Evolutionary conservation across 2,113 vertebrate species (phyloP), one percentile per base, ranked within the genome.

Genomic region (Ramphastos sulfuratus): DNA sequence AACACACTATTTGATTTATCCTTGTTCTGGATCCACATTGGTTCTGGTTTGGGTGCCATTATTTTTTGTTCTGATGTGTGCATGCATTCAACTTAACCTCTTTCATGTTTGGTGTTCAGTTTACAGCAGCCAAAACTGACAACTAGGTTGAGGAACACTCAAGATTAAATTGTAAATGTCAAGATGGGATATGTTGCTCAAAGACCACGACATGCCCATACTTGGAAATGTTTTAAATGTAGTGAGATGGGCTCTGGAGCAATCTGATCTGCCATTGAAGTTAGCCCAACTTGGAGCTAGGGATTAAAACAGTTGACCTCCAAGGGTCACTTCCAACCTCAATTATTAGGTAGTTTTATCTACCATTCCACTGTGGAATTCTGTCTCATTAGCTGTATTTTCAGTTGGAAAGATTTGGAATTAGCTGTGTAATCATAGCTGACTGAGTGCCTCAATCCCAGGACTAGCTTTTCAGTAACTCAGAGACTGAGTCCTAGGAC

Each of bases 281-380:
- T 71, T 83, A 88, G 78, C 25, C 24, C 30, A 52, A 7, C 52
- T 70, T 85, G 86, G 55, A 83, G 50, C 31, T 73, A n/a, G 30
- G n/a, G 61, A 77, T 77, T 96, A 64, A 94, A 94, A 93, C 52
- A 95, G 84, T 60, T 91, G 78, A 82, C 35, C 54, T 60, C 54
- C 0, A 0, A 60, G 42, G 63, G n/a, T 82, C 39, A 52, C 50
- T 52, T 52, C 50, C 50, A 52, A 23, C 50, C 50, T 52, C 50
- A 52, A 24, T 52, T 52, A 16, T 59, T 82, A 71, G n/a, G 19
- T 66, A 67, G 54, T 21, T 87, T 76, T 84, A 27, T 81, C 54
- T 90, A 13, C 25, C 3, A 0, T 86, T 82, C 54, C 14, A 12
- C 42, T 52, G 25, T 72, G 61, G 25, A 24, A 12, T 52, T 50